These are phyloP conservation scores for Eospalax fontanierii DNA, from an alignment of 2,797 vertebrate genomes.

Conservation along the genomic window DNA sequence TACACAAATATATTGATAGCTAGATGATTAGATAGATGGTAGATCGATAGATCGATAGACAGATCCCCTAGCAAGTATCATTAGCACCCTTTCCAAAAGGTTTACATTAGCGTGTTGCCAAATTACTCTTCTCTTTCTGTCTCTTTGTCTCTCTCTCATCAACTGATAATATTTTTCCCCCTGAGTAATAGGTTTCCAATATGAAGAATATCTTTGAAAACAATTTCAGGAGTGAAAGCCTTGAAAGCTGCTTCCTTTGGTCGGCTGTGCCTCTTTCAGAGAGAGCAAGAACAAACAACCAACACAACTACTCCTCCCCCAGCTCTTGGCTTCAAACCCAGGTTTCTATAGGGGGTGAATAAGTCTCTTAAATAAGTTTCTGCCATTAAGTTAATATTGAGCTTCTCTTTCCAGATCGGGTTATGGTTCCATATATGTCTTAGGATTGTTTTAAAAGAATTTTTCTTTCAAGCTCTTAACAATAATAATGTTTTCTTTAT, in stretches of 20 bases:
- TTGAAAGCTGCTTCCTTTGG: not conserved
- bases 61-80: not conserved
- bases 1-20: not conserved
- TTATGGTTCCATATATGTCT: not conserved
- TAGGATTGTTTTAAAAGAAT: not conserved
- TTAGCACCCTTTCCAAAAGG: not conserved
- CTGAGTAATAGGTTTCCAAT: not conserved
- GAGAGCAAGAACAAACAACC: not conserved
- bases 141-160: not conserved
- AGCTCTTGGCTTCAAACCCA: not conserved
- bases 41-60: not conserved
- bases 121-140: not conserved
- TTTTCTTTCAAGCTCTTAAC: not conserved
- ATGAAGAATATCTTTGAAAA: not conserved
- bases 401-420: not conserved
- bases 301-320: not conserved
- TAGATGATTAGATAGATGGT: not conserved
- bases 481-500: conserved; percentile 15
- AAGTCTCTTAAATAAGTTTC: not conserved
- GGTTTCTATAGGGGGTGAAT: not conserved
- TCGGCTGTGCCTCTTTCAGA: not conserved
- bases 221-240: no score
- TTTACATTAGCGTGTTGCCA: not conserved
- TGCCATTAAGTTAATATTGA: not conserved
- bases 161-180: not conserved